Conservation (phyloP, 2,797 vertebrate species). For the Crenichthys baileyi region DNA sequence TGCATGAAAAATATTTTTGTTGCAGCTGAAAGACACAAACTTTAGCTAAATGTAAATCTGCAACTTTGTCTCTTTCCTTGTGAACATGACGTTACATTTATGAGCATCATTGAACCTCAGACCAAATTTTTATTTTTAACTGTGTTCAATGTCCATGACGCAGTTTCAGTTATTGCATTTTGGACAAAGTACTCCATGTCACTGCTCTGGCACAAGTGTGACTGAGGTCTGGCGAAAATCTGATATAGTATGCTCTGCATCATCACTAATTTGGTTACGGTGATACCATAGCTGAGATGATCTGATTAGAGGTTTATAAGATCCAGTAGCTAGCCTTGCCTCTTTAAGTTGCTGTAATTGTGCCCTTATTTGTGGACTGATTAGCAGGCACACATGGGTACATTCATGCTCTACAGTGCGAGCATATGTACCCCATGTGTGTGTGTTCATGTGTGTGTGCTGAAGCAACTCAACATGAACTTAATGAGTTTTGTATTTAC, state of each 20-base stretch:
- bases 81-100: conserved; percentile 27
- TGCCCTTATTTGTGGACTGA: conserved; percentile 48
- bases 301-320: conserved; percentile 66
- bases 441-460: conserved; percentile 10
- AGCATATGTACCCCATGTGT: conserved; percentile 19
- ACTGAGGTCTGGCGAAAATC: conserved; percentile 67
- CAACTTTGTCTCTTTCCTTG: conserved; percentile 2
- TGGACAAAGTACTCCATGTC: conserved; percentile 68
- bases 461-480: conserved; percentile 28
- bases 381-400: conserved; percentile 37
- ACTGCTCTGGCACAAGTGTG: conserved; percentile 73
- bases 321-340: conserved; percentile 34
- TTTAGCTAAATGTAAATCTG: neutral
- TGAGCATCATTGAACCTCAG: conserved; percentile 25
- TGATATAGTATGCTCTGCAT: conserved; percentile 73
- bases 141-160: conserved; percentile 69
- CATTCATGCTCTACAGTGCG: conserved; percentile 20
- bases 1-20: neutral
- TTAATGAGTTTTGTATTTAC: conserved; percentile 67
- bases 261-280: conserved; percentile 74
- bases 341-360: conserved; percentile 44
- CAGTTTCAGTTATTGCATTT: conserved; percentile 71
- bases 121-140: conserved; percentile 57
- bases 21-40: neutral
- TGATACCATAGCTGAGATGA: conserved; percentile 71